Percentiles rank a stretch among this genome's conserved stretches.
Conservation (phyloP, 2,888 invertebrate species). For the Zygothrica quintamaculata region DNA sequence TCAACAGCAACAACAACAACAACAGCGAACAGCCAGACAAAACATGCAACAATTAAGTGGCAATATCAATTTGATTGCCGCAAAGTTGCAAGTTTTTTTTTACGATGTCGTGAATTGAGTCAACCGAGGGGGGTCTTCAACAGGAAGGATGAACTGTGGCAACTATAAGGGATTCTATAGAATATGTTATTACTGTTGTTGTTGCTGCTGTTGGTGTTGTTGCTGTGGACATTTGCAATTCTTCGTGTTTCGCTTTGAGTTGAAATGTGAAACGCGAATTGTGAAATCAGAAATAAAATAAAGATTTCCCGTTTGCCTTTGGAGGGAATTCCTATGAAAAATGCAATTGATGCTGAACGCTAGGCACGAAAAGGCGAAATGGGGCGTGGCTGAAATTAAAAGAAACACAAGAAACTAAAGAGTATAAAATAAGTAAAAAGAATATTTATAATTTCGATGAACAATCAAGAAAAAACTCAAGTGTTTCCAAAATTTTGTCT, state of each 20-base stretch:
- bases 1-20: conserved; percentile 18
- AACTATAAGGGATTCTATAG: conserved; percentile 17
- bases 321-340: conserved; percentile 64
- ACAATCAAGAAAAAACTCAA: not conserved
- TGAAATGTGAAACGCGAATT: conserved; percentile 14
- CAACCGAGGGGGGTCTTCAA: not conserved
- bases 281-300: conserved; percentile 20
- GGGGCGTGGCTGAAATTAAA: conserved; percentile 45
- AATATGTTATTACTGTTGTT: conserved; percentile 8
- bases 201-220: no score
- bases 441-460: not conserved
- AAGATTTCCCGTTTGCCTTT: conserved; percentile 60
- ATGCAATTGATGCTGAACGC: conserved; percentile 70
- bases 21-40: not conserved
- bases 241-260: not conserved
- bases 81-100: conserved; percentile 22
- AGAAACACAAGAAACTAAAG: conserved; percentile 1
- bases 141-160: no score
- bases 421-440: conserved; percentile 2
- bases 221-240: not conserved
- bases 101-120: not conserved
- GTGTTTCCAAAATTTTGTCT: no score
- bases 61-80: conserved; percentile 47
- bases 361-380: conserved; percentile 55
- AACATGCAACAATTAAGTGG: conserved; percentile 40